These are phyloP conservation scores for Strix uralensis DNA, from an alignment of 2,113 vertebrate genomes.

Conservation along the genomic window DNA sequence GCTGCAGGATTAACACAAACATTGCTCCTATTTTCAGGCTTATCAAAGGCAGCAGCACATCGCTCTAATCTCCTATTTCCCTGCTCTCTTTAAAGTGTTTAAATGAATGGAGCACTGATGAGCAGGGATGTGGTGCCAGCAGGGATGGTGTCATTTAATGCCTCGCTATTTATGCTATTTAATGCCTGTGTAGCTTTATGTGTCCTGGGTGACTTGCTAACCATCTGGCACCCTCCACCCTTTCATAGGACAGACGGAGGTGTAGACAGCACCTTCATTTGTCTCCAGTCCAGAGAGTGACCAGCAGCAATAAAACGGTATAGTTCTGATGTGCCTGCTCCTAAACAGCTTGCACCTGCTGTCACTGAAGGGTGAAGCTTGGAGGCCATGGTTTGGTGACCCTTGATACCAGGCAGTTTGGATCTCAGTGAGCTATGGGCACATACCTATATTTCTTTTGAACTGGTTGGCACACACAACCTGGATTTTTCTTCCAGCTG, in stretches of 20 bases:
- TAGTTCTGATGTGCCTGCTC: neutral
- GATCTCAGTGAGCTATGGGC: neutral
- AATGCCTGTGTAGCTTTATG: constrained; percentile 48
- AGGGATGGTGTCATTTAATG: constrained; percentile 52
- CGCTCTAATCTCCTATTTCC: constrained; percentile 56
- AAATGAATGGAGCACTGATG: constrained; percentile 52
- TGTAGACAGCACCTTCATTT: constrained; percentile 2
- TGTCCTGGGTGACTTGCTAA: constrained; percentile 48
- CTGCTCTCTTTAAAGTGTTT: constrained; percentile 39
- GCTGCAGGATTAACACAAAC: constrained; percentile 51
- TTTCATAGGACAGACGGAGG: constrained; percentile 21
- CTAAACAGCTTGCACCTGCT: neutral
- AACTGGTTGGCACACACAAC: neutral
- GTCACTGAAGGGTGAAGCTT: neutral
- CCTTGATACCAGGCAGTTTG: neutral
- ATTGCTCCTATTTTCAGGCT: constrained; percentile 39
- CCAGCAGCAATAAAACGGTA: neutral
- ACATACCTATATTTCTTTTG: neutral
- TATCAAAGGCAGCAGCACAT: constrained; percentile 61
- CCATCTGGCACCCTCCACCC: constrained; percentile 42
- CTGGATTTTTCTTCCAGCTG: neutral
- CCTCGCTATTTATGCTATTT: constrained; percentile 39
- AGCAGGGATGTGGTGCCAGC: constrained; percentile 55
- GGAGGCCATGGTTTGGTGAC: neutral
- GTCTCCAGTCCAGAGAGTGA: neutral